Evolutionary conservation across 1,140 invertebrate species (phyloP).

Genomic region (Colletes gigas): DNA sequence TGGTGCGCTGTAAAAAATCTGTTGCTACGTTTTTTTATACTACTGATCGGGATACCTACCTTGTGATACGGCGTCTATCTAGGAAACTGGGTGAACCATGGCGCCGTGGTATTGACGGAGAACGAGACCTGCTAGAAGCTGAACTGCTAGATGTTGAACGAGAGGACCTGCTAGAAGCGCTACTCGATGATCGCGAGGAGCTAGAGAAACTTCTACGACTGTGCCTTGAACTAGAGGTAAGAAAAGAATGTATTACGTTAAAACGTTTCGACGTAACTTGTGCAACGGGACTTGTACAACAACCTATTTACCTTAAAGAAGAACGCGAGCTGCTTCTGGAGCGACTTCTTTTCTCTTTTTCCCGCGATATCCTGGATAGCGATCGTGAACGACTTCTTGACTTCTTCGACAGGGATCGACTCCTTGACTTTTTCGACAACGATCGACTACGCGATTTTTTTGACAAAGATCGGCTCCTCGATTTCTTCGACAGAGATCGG

Average conservation of each 20-base stretch:
- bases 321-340: slow-evolving; percentile 74
- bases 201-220: slow-evolving; percentile 76
- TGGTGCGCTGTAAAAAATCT: slow-evolving; percentile 58
- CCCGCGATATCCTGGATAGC: slow-evolving; percentile 67
- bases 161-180: slow-evolving; percentile 69
- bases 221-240: slow-evolving; percentile 65
- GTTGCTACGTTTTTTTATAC: slow-evolving; percentile 42
- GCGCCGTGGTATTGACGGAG: slow-evolving; percentile 92
- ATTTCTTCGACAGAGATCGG: slow-evolving; percentile 61
- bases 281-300: not conserved
- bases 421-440: slow-evolving; percentile 66
- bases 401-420: slow-evolving; percentile 66
- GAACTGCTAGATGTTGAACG: slow-evolving; percentile 71
- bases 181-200: slow-evolving; percentile 75
- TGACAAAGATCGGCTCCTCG: slow-evolving; percentile 62
- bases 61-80: slow-evolving; percentile 93
- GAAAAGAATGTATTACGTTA: not conserved
- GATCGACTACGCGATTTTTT: slow-evolving; percentile 70
- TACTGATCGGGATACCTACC: slow-evolving; percentile 83
- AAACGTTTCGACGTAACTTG: not conserved
- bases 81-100: slow-evolving; percentile 95
- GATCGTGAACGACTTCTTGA: slow-evolving; percentile 74
- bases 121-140: slow-evolving; percentile 84
- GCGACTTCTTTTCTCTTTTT: slow-evolving; percentile 72
- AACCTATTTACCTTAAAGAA: slow-evolving; percentile 69